Evolutionary conservation across 92 coral and sea anemone species (phyloP), one percentile per base, ranked within the genome.

Genomic region (Virgularia gustaviana): DNA sequence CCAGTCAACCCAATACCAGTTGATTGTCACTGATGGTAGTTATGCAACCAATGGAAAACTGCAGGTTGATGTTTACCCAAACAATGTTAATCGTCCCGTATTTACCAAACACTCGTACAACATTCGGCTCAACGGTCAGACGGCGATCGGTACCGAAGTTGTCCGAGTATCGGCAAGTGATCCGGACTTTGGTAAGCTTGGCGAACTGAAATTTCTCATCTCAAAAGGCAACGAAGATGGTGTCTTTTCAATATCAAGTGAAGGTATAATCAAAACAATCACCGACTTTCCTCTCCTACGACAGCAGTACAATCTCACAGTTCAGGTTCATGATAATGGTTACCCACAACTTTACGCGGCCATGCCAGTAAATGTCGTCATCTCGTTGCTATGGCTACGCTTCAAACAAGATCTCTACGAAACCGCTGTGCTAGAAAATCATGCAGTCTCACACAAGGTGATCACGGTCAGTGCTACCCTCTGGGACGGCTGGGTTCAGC

Each of bases 101-200:
- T 68, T 68, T 47, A 16, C 49, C 11, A 49, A 68, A 35, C 34
- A 53, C 0, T 49, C 75, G 31, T 68, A 25, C 51, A 61, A 68
- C 32, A 18, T 68, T 68, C 75, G 75, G 31, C 75, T 68, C 18
- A 49, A 68, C 61, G 75, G 75, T 16, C 75, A 68, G 27, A 61
- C 51, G 35, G 25, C 75, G 61, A 11, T 19, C 28, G 45, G 19
- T 29, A 49, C 75, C 47, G 75, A 68, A 68, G 75, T 68, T 49
- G 6, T 49, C 19, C 75, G 61, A 51, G 62, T 68, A 18, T 0
- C 30, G 13, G 75, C 75, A 19, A 68, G 42, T 27, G 75, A 68
- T 49, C 61, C 75, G 30, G 75, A 68, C 57, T 68, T 43, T 49
- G 75, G 75, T 4, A 68, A 68, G 25, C 75, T 68, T 49, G 75